Evolutionary conservation across 2,888 invertebrate species (phyloP), one percentile per base, ranked within the genome.

Genomic region (Leptogaster cylindrica): DNA sequence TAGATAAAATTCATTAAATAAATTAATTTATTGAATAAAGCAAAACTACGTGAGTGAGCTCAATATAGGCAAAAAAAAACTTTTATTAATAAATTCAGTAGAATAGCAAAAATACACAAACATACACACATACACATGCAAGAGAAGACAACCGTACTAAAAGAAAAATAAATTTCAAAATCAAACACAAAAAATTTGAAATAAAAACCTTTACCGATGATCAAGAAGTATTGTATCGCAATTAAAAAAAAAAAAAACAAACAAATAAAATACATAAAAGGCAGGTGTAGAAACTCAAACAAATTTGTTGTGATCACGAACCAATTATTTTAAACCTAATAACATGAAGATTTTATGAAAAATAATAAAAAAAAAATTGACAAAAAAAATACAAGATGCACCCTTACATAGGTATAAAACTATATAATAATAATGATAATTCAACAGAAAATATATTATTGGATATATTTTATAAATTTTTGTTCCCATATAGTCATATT

Each of bases 111-210:
- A 25, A 36, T 23, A 69, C 58, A 67, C 55, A 69, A 20, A 44
- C 55, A 69, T 14, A 65, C 18, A 69, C 46, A 68, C 65, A 39
- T 23, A 69, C 58, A 67, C 46, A 69, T 23, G 27, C 48, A 67
- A 14, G 52, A 27, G 65, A 67, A 25, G 28, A 65, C 46, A 27
- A 44, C 23, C 61, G 44, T 44, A 61, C 27, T 44, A 41, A 20
- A 61, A 41, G 52, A 72, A 66, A 69, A 36, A 63, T 63, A 58
- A 31, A 65, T 66, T 46, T 28, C 8, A 64, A 25, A 50, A 50
- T 12, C n/a, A 48, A 6, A 51, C 10, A 51, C 31, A 18, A 33
- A 14, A 28, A 14, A 4, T 27, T 27, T 18, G 36, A 33, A 48
- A 31, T 8, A 10, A 31, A 31, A n/a, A n/a, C n/a, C n/a, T n/a